These are phyloP conservation scores for Deroplatys truncata DNA, from an alignment of 2,888 invertebrate genomes.

Conservation along the genomic window DNA sequence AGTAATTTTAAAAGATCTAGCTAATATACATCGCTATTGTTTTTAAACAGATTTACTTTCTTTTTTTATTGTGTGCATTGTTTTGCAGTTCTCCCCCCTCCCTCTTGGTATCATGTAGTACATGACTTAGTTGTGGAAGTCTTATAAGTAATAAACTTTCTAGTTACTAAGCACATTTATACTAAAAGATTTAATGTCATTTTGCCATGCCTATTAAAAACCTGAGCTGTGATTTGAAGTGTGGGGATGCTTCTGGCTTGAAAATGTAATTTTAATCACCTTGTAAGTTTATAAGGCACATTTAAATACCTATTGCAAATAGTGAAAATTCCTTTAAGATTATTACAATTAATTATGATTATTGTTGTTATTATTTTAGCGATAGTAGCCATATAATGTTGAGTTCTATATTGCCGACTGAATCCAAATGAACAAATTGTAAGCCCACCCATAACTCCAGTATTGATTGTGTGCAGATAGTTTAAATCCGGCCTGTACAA, in stretches of 20 bases:
- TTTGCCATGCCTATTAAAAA: background rate
- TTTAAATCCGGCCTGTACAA: slow-evolving; percentile 31
- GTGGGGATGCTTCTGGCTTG: background rate
- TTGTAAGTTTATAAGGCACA: background rate
- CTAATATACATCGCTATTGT: background rate
- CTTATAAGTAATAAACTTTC: too few relatives aligned
- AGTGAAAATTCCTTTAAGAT: background rate
- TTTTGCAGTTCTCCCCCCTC: background rate
- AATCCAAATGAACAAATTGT: slow-evolving; percentile 19
- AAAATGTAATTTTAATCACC: background rate
- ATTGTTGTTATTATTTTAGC: background rate
- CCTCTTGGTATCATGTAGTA: too few relatives aligned
- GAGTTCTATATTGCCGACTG: slow-evolving; percentile 24
- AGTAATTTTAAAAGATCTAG: background rate
- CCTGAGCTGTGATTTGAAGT: background rate
- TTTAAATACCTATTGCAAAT: background rate
- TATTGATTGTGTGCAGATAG: slow-evolving; percentile 30
- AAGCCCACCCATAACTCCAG: slow-evolving; percentile 30
- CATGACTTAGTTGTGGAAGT: too few relatives aligned
- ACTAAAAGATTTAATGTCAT: background rate
- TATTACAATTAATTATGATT: too few relatives aligned
- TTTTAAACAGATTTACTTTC: background rate
- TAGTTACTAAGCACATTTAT: too few relatives aligned
- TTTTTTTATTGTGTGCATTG: background rate
- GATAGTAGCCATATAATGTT: background rate